phyloP scores from a whole-genome alignment of 2,113 vertebrate genomes.

The Cyanistes caeruleus region DNA sequence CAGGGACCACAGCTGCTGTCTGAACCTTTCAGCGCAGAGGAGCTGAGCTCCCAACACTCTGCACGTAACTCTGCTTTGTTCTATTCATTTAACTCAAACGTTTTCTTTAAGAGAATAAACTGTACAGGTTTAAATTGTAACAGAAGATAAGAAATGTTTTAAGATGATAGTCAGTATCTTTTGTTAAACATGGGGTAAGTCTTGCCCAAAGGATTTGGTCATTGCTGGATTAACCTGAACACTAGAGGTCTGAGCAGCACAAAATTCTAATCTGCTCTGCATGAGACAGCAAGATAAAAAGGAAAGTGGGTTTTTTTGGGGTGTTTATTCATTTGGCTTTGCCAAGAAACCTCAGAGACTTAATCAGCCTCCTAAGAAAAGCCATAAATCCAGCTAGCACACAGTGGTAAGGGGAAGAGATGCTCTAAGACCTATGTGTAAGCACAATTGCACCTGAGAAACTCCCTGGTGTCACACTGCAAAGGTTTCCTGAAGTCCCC shows the following conservation, averaged over 20 bases:
- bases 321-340: neutral
- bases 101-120: neutral
- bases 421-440: neutral
- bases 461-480: neutral
- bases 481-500: neutral
- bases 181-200: neutral
- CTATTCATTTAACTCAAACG: neutral
- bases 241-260: neutral
- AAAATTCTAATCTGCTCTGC: neutral
- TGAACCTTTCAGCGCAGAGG: neutral
- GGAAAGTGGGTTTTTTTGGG: neutral
- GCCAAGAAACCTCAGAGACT: neutral
- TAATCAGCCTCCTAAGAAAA: neutral
- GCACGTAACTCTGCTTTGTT: fast-evolving
- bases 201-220: neutral
- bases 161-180: neutral
- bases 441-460: neutral
- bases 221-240: neutral
- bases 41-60: neutral
- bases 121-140: neutral
- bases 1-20: neutral
- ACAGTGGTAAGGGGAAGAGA: neutral
- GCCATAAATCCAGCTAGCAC: neutral
- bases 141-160: neutral
- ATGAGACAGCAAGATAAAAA: neutral